These are phyloP conservation scores for Busseola fusca DNA, from an alignment of 2,888 invertebrate species.

Conservation along the genomic window DNA sequence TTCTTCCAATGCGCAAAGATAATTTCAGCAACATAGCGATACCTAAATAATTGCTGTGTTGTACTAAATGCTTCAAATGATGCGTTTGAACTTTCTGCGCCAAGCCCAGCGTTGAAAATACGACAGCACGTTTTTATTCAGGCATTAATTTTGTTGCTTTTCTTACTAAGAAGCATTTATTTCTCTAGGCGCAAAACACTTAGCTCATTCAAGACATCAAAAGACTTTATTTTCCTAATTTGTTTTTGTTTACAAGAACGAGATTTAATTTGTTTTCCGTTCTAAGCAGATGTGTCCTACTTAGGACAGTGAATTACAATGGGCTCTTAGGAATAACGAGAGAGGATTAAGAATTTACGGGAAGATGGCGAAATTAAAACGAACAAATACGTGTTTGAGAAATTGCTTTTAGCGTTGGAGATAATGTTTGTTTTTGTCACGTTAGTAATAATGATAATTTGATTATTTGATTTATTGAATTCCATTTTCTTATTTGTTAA, in stretches of 20 bases:
- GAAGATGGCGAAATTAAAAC: neutral
- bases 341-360: neutral
- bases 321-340: constrained; percentile 10
- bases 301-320: constrained; percentile 23
- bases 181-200: neutral
- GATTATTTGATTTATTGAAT: too few relatives aligned
- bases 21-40: neutral
- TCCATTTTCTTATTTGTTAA: too few relatives aligned
- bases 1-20: neutral
- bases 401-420: neutral
- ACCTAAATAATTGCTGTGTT: neutral
- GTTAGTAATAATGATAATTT: neutral
- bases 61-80: neutral
- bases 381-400: neutral
- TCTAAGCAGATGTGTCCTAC: constrained; percentile 27
- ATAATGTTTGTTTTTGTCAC: neutral
- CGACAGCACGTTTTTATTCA: neutral
- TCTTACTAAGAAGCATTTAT: neutral
- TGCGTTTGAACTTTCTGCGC: neutral
- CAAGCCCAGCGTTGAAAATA: neutral
- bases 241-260: constrained; percentile 7
- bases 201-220: constrained; percentile 8
- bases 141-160: neutral
- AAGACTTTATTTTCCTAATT: constrained; percentile 1
- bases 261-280: constrained; percentile 21